A percentile compares a stretch with the other conserved stretches of the same genome.
Conservation (phyloP, 2,797 vertebrate genomes). For the Lepus townsendii region DNA sequence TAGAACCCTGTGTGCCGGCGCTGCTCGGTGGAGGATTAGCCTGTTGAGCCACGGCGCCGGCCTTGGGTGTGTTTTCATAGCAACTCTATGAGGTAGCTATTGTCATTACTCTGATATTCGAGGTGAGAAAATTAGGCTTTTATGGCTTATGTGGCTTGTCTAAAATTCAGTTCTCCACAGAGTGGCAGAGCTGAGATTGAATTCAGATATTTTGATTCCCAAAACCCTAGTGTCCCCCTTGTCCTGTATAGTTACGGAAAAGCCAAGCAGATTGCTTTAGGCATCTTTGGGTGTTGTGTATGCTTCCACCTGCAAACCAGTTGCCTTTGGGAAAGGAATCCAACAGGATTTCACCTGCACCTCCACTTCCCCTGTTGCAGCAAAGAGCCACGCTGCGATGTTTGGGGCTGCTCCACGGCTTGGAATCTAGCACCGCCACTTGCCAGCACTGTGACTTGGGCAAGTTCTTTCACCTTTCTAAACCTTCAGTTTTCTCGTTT, state of each 20-base stretch:
- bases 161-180: background rate
- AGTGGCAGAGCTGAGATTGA: conserved; percentile 18
- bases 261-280: background rate
- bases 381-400: background rate
- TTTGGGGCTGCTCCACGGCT: background rate
- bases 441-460: background rate
- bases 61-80: background rate
- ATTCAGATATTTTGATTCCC: conserved; percentile 3
- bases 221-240: background rate
- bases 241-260: background rate
- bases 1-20: too few relatives aligned
- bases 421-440: too few relatives aligned
- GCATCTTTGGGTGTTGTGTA: background rate
- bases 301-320: conserved; percentile 29
- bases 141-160: background rate
- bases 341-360: background rate
- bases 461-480: background rate
- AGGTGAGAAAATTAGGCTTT: conserved; percentile 12
- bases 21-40: too few relatives aligned
- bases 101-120: conserved; percentile 3
- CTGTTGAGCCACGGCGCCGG: too few relatives aligned
- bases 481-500: background rate
- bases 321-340: background rate
- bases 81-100: background rate
- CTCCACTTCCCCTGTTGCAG: background rate